Evolutionary conservation across 1,140 invertebrate genomes (phyloP).

Genomic region (Lasioglossum baleicum): DNA sequence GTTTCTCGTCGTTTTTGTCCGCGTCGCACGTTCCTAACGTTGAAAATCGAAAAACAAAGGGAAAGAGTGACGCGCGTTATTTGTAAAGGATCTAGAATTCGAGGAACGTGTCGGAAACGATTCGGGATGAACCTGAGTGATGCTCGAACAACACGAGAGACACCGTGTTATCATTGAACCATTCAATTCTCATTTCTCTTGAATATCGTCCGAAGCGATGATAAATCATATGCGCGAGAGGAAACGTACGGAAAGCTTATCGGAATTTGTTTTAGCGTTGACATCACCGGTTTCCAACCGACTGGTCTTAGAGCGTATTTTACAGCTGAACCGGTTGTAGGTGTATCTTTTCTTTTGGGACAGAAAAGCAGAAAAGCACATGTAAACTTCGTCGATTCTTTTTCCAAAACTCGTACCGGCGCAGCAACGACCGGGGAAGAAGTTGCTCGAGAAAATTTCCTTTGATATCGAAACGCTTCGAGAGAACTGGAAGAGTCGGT

Average conservation of each 20-base stretch:
- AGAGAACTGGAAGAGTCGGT: neutral
- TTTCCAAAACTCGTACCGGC: conserved; percentile 30
- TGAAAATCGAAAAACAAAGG: too few relatives aligned
- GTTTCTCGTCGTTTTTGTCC: neutral
- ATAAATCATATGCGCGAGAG: neutral
- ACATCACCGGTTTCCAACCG: conserved; percentile 20
- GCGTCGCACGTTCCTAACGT: neutral
- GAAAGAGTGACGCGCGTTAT: too few relatives aligned
- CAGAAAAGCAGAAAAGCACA: neutral
- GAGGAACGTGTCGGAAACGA: too few relatives aligned
- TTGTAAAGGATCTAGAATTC: too few relatives aligned
- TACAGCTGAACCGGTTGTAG: conserved; percentile 25
- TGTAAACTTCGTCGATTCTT: conserved; percentile 13
- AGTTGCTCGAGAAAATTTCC: too few relatives aligned
- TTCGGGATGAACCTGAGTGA: neutral
- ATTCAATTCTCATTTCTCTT: conserved; percentile 10
- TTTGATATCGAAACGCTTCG: neutral
- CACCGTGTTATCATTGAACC: neutral
- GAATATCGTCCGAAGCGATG: conserved; percentile 17
- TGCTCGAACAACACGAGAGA: neutral
- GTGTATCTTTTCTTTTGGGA: neutral
- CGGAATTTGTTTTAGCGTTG: conserved; percentile 18
- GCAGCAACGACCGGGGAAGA: neutral
- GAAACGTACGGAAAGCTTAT: conserved; percentile 18
- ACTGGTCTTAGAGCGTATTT: conserved; percentile 23